Conservation (phyloP, 1,140 invertebrate genomes). For the Pinna nobilis region DNA sequence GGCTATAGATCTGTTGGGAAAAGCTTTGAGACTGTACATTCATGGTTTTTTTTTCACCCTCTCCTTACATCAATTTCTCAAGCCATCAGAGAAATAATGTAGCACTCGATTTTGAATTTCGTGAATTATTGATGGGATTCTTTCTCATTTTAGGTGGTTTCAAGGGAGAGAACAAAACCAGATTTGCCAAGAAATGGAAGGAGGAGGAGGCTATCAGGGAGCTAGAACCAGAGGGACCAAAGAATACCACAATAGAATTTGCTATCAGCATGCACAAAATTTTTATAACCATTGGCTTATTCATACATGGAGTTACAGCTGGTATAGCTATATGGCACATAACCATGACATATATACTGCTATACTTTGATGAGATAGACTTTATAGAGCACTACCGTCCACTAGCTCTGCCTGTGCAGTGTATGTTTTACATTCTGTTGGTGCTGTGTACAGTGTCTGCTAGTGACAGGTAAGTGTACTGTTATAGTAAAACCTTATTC, state of each 20-base stretch:
- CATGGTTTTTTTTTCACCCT: not conserved
- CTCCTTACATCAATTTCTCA: slow-evolving; percentile 1
- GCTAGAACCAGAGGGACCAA: slow-evolving; percentile 39
- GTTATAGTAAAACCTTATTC: not conserved
- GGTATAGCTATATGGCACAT: slow-evolving; percentile 69
- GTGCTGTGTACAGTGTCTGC: slow-evolving; percentile 63
- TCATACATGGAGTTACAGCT: slow-evolving; percentile 67
- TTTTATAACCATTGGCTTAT: slow-evolving; percentile 61
- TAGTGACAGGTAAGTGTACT: slow-evolving; percentile 64
- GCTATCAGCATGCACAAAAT: slow-evolving; percentile 59
- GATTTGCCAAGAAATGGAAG: slow-evolving; percentile 56
- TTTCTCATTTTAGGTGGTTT: slow-evolving; percentile 59
- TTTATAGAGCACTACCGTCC: slow-evolving; percentile 64
- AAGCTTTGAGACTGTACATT: not conserved
- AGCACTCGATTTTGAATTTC: not conserved
- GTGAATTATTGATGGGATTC: not conserved
- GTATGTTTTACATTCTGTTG: slow-evolving; percentile 64
- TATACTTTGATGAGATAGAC: slow-evolving; percentile 45
- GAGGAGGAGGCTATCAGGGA: slow-evolving; percentile 49
- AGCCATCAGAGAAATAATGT: not conserved
- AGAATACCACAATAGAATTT: slow-evolving; percentile 64
- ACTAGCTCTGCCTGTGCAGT: slow-evolving; percentile 66
- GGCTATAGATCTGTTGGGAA: too few relatives aligned
- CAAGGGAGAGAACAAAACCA: slow-evolving; percentile 62
- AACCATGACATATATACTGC: slow-evolving; percentile 57